A percentile compares a stretch with the other conserved stretches of the same genome.
Evolutionary conservation across 2,797 vertebrate genomes (phyloP).

Genomic region (Chelmon rostratus): DNA sequence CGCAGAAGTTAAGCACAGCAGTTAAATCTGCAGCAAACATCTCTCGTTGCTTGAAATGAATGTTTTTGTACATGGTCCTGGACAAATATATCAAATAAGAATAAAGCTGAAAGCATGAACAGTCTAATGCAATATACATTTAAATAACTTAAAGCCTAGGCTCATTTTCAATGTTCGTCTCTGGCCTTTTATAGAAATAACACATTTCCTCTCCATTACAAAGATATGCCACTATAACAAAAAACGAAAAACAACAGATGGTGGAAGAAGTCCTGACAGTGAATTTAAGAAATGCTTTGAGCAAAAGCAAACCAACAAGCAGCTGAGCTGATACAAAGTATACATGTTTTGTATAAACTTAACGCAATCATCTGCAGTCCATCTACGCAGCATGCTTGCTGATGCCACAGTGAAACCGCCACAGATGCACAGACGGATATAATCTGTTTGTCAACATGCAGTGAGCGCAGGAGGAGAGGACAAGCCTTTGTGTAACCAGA

Average conservation of each 20-base stretch:
- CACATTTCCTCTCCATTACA: neutral
- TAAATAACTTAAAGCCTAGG: neutral
- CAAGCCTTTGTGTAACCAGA: conserved; percentile 54
- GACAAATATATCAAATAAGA: conserved; percentile 11
- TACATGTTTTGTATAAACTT: neutral
- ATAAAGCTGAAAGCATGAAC: neutral
- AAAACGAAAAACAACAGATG: neutral
- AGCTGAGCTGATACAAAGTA: neutral
- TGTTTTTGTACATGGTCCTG: neutral
- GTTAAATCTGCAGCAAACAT: conserved; percentile 4
- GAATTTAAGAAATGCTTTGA: neutral
- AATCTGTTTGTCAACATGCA: conserved; percentile 44
- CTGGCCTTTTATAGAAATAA: neutral
- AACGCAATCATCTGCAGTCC: neutral
- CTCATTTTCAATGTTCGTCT: neutral
- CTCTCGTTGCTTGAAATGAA: conserved; percentile 6
- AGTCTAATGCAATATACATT: neutral
- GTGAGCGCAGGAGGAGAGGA: conserved; percentile 19
- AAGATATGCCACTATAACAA: neutral
- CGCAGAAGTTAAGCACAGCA: neutral
- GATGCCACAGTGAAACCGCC: conserved; percentile 17
- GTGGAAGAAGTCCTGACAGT: neutral
- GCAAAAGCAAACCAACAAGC: conserved; percentile 7
- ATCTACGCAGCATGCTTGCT: neutral
- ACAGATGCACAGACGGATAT: conserved; percentile 23